Base-by-base conservation (phyloP, 2,113 vertebrate species). In the Mionectes macconnelli region DNA sequence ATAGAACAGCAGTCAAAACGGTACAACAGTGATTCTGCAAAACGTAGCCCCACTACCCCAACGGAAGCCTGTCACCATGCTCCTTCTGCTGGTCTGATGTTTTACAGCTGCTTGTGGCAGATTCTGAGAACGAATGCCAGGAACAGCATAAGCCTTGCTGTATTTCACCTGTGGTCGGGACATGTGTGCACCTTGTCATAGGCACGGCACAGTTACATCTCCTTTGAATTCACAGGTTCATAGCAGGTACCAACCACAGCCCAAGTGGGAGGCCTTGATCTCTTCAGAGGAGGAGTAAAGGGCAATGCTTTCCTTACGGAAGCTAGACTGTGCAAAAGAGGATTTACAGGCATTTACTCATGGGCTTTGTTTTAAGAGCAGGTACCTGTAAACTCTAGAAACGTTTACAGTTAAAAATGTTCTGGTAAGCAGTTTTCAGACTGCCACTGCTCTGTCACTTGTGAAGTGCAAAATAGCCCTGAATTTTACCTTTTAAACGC, bases 61-160 rank as follows among this genome's bases (percentile, higher is more conserved):
- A 27, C 3, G 8, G 12, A 59, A 49, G 52, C 49, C 40, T 20
- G 12, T 35, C 12, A 1, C 27, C 64, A 10, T 15, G 8, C 3
- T 66, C 45, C 15, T 5, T 45, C 35, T 0, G 0, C 33, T 18
- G 30, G 6, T 4, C 35, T 31, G 20, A 4, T 14, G 11, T 16
- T 47, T 13, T 30, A 1, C 9, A 35, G 20, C 19, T 60, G 23
- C 52, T 21, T 14, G 16, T 20, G 45, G n/a, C 49, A 69, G 37
- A 52, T 25, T 23, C 27, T 27, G 53, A 45, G 33, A 59, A 83
- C 14, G 40, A 68, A 69, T 16, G 49, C 31, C 33, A 30, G 5
- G 0, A 21, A 21, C 1, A 7, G 47, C n/a, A 39, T 15, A 62
- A 77, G 31, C 37, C 33, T 47, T 56, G 15, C 35, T 6, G 0